Evolutionary conservation across 92 coral and sea anemone species (phyloP), one percentile per base, ranked within the genome.

Genomic region (Siderastrea radians): DNA sequence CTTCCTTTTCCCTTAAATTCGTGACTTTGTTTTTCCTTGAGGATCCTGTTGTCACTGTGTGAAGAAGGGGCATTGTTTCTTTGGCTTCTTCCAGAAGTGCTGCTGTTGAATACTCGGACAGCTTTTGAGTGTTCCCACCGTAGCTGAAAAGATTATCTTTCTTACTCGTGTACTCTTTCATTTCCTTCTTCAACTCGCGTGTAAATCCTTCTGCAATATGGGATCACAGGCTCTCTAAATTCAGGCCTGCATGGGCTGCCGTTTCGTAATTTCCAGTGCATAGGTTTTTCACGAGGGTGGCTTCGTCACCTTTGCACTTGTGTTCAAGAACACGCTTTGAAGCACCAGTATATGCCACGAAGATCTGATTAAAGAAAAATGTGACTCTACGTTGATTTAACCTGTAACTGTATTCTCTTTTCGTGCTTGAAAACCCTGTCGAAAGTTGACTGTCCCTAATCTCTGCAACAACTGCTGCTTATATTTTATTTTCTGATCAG

Each of bases 221-320:
- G 4, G 74, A 4, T 0, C 74, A 16, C 2, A 70, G 4, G 53
- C 11, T 45, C 14, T 45, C 5, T 47, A 84, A 59, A 38, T 84
- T 72, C 9, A 84, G 54, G 72, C 81, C 88, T 46, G 88, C 62
- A 44, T 73, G 38, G 3, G 80, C 88, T 38, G 88, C 88, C 38
- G 54, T 53, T 3, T 45, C 45, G 53, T 70, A 70, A 5, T 13
- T 53, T 44, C 53, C 19, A 9, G 17, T 45, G 26, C 74, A 70
- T 52, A 70, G 74, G 54, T 70, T 70, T 47, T 70, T 70, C 5
- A 70, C 74, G 3, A 47, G 17, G 43, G 52, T 70, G 74, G 74
- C 74, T 70, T 70, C 74, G 1, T 45, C 16, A 45, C 74, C 51
- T 14, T 47, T 48, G 74, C 74, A 70, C 17, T 14, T 11, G 53